A percentile compares a stretch with the other conserved stretches of the same genome.
These are phyloP conservation scores for Perognathus longimembris DNA, from an alignment of 2,113 vertebrate species.

Conservation along the genomic window DNA sequence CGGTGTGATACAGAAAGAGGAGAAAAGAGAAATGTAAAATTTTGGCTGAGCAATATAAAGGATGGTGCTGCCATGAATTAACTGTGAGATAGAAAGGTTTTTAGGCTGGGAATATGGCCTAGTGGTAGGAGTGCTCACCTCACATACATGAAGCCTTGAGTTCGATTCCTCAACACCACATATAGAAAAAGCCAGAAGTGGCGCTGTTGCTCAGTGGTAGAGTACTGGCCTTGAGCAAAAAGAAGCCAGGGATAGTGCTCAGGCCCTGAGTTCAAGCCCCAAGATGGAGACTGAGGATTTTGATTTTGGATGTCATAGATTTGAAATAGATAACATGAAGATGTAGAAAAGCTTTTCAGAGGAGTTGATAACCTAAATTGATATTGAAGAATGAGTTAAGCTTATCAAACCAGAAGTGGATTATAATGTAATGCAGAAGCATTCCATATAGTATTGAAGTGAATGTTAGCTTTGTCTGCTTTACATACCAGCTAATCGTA, in stretches of 20 bases:
- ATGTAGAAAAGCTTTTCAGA: conserved; percentile 19
- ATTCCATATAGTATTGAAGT: background rate
- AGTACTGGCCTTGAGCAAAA: no score
- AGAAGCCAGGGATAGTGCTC: no score
- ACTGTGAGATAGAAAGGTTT: background rate
- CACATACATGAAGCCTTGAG: no score
- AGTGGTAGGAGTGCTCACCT: no score
- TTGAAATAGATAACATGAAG: conserved; percentile 12
- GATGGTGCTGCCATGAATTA: background rate
- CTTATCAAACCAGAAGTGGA: background rate
- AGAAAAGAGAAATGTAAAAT: background rate
- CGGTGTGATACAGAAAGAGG: conserved; percentile 15
- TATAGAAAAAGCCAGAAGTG: no score
- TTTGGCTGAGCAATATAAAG: background rate
- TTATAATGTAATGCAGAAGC: conserved; percentile 19
- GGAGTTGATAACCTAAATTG: background rate
- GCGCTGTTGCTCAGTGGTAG: no score
- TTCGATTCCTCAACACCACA: no score
- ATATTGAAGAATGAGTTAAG: conserved; percentile 24
- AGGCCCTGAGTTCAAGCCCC: no score
- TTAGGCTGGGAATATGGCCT: background rate
- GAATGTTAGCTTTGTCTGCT: conserved; percentile 29
- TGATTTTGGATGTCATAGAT: background rate
- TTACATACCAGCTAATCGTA: conserved; percentile 20
- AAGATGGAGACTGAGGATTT: background rate